Base-by-base conservation (phyloP, 2,113 vertebrate species). In the Rhabdomys dilectus region DNA sequence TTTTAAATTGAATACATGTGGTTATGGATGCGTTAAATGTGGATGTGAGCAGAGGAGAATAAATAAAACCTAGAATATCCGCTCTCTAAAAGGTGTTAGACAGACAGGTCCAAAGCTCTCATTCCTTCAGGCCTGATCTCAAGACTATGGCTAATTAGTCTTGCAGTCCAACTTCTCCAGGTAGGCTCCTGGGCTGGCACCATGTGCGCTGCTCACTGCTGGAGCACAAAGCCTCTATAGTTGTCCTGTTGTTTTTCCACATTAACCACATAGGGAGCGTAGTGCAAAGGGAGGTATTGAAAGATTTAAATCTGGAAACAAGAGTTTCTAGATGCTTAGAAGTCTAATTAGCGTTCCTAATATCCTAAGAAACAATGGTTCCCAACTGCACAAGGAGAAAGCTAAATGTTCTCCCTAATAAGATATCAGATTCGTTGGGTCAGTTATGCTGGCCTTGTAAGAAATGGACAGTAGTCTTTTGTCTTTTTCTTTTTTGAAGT, bases 1-100 rank as follows among this genome's bases (percentile, higher is more conserved):
- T 80, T 80, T 96, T 45, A 58, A 92, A 84, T 19, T 45, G 62
- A 94, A 88, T 42, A 68, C 21, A 58, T 13, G 78, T 42, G 78
- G 64, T 88, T 92, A 66, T 16, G n/a, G 82, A 85, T 88, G 89
- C 95, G 45, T 92, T 81, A 88, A 92, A 89, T 34, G 58, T 76
- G 1, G 36, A 53, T 3, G 36, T 51, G 77, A 64, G 29, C n/a
- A 70, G n/a, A 92, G 53, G 60, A 76, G 29, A 45, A 45, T 73
- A 75, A 34, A 56, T 24, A 75, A 73, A 88, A 87, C 17, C 80
- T 36, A 88, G 60, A 42, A 11, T 51, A 31, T 45, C 22, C 16
- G 3, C 39, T 7, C 21, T 64, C 0, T 29, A 42, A 91, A 53
- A 66, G 39, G 62, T 26, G 66, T 88, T 7, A 91, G 29, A 48